Conservation (phyloP, 2,888 invertebrate species). For the Torymus aiolomorphi region DNA sequence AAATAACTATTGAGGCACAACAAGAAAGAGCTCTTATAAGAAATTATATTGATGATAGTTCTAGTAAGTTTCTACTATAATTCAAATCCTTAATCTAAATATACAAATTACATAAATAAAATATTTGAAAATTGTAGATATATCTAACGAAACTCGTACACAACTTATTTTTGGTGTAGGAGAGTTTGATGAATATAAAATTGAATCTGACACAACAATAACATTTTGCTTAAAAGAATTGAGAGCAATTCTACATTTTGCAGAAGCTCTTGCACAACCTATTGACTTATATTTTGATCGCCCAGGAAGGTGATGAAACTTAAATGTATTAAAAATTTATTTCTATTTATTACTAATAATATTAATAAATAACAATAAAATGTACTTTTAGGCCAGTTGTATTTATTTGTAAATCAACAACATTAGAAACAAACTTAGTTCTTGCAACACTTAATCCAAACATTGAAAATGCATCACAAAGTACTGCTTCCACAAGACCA, state of each 20-base stretch:
- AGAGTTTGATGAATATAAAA: slow-evolving; percentile 84
- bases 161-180: slow-evolving; percentile 84
- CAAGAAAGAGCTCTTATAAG: slow-evolving; percentile 81
- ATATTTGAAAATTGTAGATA: slow-evolving; percentile 75
- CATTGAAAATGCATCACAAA: slow-evolving; percentile 72
- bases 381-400: slow-evolving; percentile 81
- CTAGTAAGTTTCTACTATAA: slow-evolving; percentile 70
- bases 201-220: slow-evolving; percentile 82
- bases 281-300: slow-evolving; percentile 85
- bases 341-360: slow-evolving; percentile 21
- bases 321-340: not conserved
- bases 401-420: slow-evolving; percentile 84
- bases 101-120: slow-evolving; percentile 12
- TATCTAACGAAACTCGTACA: slow-evolving; percentile 84
- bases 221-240: slow-evolving; percentile 93
- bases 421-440: slow-evolving; percentile 88
- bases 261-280: slow-evolving; percentile 84
- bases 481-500: slow-evolving; percentile 60
- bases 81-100: slow-evolving; percentile 25
- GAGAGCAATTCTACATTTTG: slow-evolving; percentile 86
- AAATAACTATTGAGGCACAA: slow-evolving; percentile 86
- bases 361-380: slow-evolving; percentile 9
- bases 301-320: slow-evolving; percentile 81
- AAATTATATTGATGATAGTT: slow-evolving; percentile 85
- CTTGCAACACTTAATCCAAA: slow-evolving; percentile 86